Base-by-base conservation (phyloP, 2,888 invertebrate genomes). In the Caenorhabditis afra region DNA sequence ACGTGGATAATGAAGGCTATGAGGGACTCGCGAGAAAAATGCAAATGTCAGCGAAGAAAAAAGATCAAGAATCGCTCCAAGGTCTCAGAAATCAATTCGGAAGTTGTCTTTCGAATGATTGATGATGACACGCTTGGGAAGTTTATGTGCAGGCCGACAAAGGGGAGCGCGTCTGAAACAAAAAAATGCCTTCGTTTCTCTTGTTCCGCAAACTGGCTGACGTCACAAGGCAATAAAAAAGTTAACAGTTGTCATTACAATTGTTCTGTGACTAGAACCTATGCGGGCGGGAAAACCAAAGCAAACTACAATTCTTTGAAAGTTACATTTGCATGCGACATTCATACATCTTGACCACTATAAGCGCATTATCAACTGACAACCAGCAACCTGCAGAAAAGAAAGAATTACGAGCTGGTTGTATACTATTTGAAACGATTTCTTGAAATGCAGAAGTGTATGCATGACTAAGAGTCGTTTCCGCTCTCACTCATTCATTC, bases 71-170 rank as follows among this genome's bases (percentile, higher is more conserved):
- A 41, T 14, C 41, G 4, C 29, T 29, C n/a, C n/a, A 53, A 53
- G 37, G 18, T 18, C 35, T 53, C 53, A 53, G 52, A 52, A 52
- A 52, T 35, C 52, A 52, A 52, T n/a, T n/a, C n/a, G n/a, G n/a
- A n/a, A 29, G 18, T 35, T 35, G 35, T 37, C 53, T 16, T 5
- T 29, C 29, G 16, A 53, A 35, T 53, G 35, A 53, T 53, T 29
- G 53, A 53, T 53, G 53, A 18, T 37, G 53, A 53, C 53, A 53
- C 53, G 53, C 29, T n/a, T 52, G 52, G n/a, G 52, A 18, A 53
- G 53, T 53, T 35, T 53, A 53, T 35, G 53, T 35, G 14, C 23
- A 16, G 29, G 18, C 16, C 3, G 18, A 49, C 20, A 41, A 41
- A 3, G 14, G 29, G 7, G 47, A 18, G 29, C n/a, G 52, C 11